Base-by-base conservation (phyloP, 2,888 invertebrate genomes). In the Antitype chi region DNA sequence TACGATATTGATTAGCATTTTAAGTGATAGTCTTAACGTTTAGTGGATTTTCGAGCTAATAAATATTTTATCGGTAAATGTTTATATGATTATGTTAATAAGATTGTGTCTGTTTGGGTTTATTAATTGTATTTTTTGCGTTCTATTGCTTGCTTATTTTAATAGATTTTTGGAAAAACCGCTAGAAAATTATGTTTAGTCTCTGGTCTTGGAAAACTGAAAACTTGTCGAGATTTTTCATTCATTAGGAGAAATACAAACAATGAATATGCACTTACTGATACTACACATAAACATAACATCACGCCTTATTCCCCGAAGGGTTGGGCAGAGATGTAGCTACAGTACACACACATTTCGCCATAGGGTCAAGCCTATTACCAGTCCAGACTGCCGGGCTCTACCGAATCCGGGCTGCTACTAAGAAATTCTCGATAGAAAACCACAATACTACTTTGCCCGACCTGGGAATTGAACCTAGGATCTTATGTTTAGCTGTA, bases 1-100 rank as follows among this genome's bases (percentile, higher is more conserved):
- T 49, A 53, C 43, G 52, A 70, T 69, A 69, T 25, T 78, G 81
- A 84, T 84, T 84, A 85, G 53, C 73, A 82, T 79, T 85, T 66
- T 71, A 74, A 78, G 73, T 66, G 70, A 73, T 74, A 49, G 62
- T 52, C 62, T 67, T 15, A 25, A 53, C 20, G 59, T 63, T 85
- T 75, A 81, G 66, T 78, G 17, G 63, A 74, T 78, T 81, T 85
- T 82, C 25, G 70, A 71, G 68, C 47, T 76, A 62, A 74, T 84
- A 20, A 66, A 84, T 67, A 70, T 74, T 62, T 78, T 70, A 67
- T 70, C 49, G 53, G 23, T 60, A 4, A n/a, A 70, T 71, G 11
- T 32, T 64, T 67, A 47, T 60, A 49, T 20, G 28, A 68, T 68
- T 77, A 73, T 69, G 64, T 64, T 70, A 69, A 71, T 71, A 23